These are phyloP conservation scores for Fregata magnificens DNA, from an alignment of 2,113 vertebrate genomes.

Conservation along the genomic window DNA sequence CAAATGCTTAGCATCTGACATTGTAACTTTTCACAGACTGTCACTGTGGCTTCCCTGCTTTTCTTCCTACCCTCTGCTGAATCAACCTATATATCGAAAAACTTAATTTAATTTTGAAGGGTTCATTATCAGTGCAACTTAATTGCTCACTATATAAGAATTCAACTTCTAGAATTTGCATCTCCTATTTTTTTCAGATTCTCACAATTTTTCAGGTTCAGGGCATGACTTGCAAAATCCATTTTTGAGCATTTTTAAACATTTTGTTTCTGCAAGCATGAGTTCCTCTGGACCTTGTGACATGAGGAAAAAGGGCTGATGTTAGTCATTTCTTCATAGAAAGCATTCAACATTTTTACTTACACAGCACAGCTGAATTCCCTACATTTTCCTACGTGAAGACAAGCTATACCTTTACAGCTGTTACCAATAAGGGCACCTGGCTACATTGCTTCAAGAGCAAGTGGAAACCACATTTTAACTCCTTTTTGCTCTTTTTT, in stretches of 20 bases:
- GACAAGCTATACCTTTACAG: neutral
- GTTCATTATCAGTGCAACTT: neutral
- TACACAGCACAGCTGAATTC: neutral
- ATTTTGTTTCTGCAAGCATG: neutral
- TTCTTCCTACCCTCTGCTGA: neutral
- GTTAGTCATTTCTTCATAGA: neutral
- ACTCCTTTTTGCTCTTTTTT: neutral
- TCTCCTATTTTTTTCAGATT: neutral
- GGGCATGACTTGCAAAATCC: neutral
- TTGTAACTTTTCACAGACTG: neutral
- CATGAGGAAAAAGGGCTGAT: neutral
- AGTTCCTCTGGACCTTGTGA: neutral
- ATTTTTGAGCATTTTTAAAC: neutral
- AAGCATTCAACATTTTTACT: neutral
- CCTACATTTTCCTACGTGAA: neutral
- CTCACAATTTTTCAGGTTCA: neutral
- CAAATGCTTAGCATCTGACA: neutral
- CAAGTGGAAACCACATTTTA: neutral
- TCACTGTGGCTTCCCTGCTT: neutral
- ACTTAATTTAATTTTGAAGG: neutral
- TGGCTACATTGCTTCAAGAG: neutral
- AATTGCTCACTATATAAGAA: neutral
- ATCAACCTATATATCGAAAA: neutral
- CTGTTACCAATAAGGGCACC: neutral
- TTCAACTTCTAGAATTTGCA: neutral